Percentiles rank a stretch among this genome's conserved stretches.
Evolutionary conservation across 2,888 invertebrate genomes (phyloP).

Genomic region (Disparrhopalites patrizii): DNA sequence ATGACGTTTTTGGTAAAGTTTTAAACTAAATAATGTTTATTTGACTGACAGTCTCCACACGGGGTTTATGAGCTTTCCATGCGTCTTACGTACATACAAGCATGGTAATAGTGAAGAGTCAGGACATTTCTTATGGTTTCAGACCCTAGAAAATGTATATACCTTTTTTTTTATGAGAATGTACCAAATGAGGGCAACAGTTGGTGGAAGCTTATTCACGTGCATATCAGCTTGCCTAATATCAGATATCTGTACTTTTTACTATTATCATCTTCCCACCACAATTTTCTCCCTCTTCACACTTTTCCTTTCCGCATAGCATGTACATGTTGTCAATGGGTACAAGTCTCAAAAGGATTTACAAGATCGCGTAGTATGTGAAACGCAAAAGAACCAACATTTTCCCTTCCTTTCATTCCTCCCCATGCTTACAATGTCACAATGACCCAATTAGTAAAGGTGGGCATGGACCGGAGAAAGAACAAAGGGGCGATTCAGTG

Average conservation of each 20-base stretch:
- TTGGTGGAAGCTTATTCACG: too few relatives aligned
- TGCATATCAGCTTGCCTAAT: neutral
- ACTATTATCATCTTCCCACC: neutral
- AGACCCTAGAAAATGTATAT: too few relatives aligned
- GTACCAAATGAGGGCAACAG: neutral
- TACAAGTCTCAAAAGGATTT: neutral
- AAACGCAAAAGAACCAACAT: too few relatives aligned
- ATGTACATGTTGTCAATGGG: neutral
- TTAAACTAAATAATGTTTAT: slow-evolving; percentile 1
- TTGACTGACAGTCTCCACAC: neutral
- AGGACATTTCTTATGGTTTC: too few relatives aligned
- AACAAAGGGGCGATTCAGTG: too few relatives aligned
- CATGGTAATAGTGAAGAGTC: too few relatives aligned
- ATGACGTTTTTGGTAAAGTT: slow-evolving; percentile 1
- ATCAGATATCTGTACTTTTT: neutral
- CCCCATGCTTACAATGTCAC: too few relatives aligned
- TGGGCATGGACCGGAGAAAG: too few relatives aligned
- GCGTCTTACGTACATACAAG: neutral
- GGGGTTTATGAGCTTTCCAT: neutral
- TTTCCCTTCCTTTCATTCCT: too few relatives aligned
- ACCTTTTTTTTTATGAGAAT: too few relatives aligned
- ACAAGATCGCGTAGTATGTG: too few relatives aligned
- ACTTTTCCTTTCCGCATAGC: neutral
- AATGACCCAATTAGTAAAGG: too few relatives aligned
- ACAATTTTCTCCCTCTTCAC: neutral